Evolutionary conservation across 2,888 invertebrate species (phyloP).

Genomic region (Pomacea canaliculata): DNA sequence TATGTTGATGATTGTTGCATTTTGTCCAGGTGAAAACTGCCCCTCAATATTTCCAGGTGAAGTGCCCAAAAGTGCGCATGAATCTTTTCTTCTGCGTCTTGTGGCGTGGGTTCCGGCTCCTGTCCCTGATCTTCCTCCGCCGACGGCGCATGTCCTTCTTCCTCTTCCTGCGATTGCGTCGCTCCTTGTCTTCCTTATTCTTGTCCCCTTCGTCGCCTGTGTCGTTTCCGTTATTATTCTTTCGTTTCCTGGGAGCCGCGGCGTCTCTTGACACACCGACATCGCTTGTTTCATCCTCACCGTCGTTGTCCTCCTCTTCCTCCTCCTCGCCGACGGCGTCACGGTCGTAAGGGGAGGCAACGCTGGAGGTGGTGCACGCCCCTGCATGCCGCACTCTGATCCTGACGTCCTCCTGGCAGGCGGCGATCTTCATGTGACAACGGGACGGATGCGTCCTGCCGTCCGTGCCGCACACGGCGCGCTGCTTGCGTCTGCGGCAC

Average conservation of each 20-base stretch:
- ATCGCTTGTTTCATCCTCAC: background rate
- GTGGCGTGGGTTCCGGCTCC: conserved; percentile 8
- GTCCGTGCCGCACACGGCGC: conserved; percentile 60
- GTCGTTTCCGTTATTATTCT: conserved; percentile 6
- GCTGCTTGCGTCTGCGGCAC: conserved; percentile 45
- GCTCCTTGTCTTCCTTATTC: background rate
- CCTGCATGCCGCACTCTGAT: conserved; percentile 41
- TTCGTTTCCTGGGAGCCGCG: conserved; percentile 9
- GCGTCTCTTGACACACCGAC: background rate
- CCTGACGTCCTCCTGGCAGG: conserved; percentile 43
- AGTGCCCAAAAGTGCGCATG: conserved; percentile 12
- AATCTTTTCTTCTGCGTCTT: conserved; percentile 12
- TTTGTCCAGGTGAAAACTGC: too few relatives aligned
- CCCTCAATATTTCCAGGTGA: conserved; percentile 10
- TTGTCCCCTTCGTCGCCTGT: background rate
- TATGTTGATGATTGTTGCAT: too few relatives aligned
- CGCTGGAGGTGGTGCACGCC: background rate
- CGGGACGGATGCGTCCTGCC: conserved; percentile 55
- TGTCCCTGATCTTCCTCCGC: conserved; percentile 21
- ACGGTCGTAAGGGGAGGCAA: background rate
- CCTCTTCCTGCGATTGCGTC: conserved; percentile 11
- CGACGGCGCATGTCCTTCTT: conserved; percentile 15
- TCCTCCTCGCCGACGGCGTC: background rate
- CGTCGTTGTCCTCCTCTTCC: background rate
- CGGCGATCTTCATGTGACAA: conserved; percentile 52